Evolutionary conservation across 2,888 invertebrate genomes (phyloP).

Genomic region (Cremastinae sp.): DNA sequence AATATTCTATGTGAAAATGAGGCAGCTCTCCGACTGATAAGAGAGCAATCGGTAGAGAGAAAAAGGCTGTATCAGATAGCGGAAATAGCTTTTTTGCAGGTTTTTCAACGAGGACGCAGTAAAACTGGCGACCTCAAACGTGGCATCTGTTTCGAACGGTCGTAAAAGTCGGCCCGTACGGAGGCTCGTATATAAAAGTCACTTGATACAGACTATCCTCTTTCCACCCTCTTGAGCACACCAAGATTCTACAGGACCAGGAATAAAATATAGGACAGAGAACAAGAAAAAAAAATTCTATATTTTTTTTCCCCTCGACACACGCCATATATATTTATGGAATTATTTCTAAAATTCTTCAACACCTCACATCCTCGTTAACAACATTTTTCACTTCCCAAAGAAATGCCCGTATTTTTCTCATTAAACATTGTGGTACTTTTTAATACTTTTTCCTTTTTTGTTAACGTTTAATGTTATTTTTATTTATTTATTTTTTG

Average conservation of each 20-base stretch:
- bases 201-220: slow-evolving; percentile 19
- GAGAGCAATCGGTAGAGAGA: too few relatives aligned
- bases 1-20: too few relatives aligned
- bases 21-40: too few relatives aligned
- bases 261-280: slow-evolving; percentile 10
- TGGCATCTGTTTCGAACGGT: slow-evolving; percentile 56
- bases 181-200: slow-evolving; percentile 58
- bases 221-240: neutral
- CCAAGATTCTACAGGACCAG: slow-evolving; percentile 5
- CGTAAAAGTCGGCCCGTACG: slow-evolving; percentile 58
- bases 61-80: too few relatives aligned
- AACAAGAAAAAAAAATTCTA: slow-evolving; percentile 16
- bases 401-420: too few relatives aligned
- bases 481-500: too few relatives aligned
- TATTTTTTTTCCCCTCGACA: slow-evolving; percentile 27
- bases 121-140: slow-evolving; percentile 53
- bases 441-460: neutral
- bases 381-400: too few relatives aligned
- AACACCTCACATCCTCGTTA: too few relatives aligned
- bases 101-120: slow-evolving; percentile 44
- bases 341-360: too few relatives aligned
- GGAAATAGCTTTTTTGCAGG: slow-evolving; percentile 25
- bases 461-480: neutral
- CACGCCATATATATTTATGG: too few relatives aligned
- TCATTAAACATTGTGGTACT: too few relatives aligned